These are phyloP conservation scores for Chalcis sispes DNA, from an alignment of 2,888 invertebrate species.

Conservation along the genomic window DNA sequence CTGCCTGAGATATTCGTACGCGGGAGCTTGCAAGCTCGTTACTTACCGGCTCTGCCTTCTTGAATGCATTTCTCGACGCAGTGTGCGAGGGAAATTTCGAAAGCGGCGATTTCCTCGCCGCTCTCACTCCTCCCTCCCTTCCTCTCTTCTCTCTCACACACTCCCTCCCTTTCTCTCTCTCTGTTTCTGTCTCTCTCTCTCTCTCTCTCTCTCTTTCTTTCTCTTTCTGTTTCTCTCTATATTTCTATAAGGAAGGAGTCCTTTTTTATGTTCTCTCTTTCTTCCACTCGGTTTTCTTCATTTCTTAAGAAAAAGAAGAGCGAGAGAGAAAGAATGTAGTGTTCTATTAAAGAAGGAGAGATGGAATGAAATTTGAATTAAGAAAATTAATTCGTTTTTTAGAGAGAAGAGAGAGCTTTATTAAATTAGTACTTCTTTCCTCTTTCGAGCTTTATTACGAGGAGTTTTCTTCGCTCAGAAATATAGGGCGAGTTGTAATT, in stretches of 20 bases:
- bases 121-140: not conserved
- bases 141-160: not conserved
- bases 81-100: slow-evolving; percentile 47
- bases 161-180: not conserved
- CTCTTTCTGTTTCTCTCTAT: slow-evolving; percentile 2
- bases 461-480: slow-evolving; percentile 28
- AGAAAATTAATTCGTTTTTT: slow-evolving; percentile 57
- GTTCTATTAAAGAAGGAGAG: slow-evolving; percentile 32
- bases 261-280: too few relatives aligned
- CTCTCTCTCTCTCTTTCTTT: slow-evolving; percentile 6
- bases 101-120: slow-evolving; percentile 54
- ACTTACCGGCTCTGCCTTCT: slow-evolving; percentile 47
- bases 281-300: not conserved
- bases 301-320: too few relatives aligned
- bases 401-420: slow-evolving; percentile 40
- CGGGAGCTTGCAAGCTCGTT: slow-evolving; percentile 57
- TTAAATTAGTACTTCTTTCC: slow-evolving; percentile 50
- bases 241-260: slow-evolving; percentile 5
- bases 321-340: slow-evolving; percentile 7
- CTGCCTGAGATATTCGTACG: slow-evolving; percentile 32
- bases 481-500: slow-evolving; percentile 22
- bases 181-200: not conserved
- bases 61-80: slow-evolving; percentile 52
- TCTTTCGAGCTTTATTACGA: slow-evolving; percentile 46
- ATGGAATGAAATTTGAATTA: slow-evolving; percentile 53